Conservation (phyloP, 1,140 invertebrate genomes). For the Potamilus streckersoni region DNA sequence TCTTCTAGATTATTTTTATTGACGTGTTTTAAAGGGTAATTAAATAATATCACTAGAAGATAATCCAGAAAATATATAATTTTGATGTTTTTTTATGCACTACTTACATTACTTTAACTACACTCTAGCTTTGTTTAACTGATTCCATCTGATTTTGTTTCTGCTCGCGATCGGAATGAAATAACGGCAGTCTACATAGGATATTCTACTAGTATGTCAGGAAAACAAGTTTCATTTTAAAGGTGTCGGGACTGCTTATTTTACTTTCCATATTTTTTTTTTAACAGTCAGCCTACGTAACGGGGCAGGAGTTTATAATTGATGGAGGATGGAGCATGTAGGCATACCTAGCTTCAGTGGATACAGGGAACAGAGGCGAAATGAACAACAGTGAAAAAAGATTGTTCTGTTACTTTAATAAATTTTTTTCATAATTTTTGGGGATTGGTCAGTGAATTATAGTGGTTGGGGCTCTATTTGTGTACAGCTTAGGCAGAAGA, state of each 20-base stretch:
- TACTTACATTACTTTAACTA: neutral
- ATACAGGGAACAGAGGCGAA: too few relatives aligned
- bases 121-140: neutral
- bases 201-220: neutral
- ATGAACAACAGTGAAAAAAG: too few relatives aligned
- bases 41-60: too few relatives aligned
- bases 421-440: too few relatives aligned
- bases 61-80: too few relatives aligned
- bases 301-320: conserved; percentile 65
- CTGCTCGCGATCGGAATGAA: neutral
- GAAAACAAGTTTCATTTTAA: neutral
- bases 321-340: conserved; percentile 67
- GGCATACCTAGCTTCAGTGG: neutral
- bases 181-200: neutral
- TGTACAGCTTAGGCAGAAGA: too few relatives aligned
- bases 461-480: too few relatives aligned
- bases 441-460: too few relatives aligned
- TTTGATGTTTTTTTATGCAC: neutral
- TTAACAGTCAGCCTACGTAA: conserved; percentile 64
- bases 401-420: too few relatives aligned
- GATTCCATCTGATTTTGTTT: neutral
- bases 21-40: neutral
- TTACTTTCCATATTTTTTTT: conserved; percentile 15
- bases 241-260: neutral
- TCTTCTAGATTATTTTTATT: neutral